phyloP scores from a whole-genome alignment of 2,888 invertebrate species.

The Chymomyza caudatula region DNA sequence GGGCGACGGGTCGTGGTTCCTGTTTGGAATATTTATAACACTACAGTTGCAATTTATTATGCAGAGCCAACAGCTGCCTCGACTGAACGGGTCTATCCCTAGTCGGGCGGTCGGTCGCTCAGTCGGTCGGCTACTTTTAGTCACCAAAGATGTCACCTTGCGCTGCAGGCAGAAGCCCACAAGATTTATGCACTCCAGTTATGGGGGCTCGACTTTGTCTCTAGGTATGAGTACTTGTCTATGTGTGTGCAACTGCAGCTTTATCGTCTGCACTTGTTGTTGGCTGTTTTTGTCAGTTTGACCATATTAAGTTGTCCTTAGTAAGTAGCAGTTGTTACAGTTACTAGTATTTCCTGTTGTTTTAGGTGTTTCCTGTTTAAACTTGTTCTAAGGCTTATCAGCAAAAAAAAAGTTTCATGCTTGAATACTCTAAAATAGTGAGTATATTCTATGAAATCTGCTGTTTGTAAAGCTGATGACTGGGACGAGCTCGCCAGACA shows the following conservation, averaged over 20 bases:
- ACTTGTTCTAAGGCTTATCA: constrained; percentile 41
- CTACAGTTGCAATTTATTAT: constrained; percentile 74
- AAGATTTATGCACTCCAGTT: constrained; percentile 72
- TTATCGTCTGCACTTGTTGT: constrained; percentile 48
- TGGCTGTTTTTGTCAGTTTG: not conserved
- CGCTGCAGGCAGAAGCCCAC: constrained; percentile 32
- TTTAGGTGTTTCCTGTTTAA: constrained; percentile 27
- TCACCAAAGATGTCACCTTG: constrained; percentile 72
- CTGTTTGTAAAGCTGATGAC: no score
- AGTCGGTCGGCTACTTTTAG: constrained; percentile 29
- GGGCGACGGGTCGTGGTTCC: no score
- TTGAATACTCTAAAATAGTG: not conserved
- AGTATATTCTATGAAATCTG: no score
- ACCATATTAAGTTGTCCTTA: constrained; percentile 2
- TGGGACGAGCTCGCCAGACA: no score
- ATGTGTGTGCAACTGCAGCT: constrained; percentile 52
- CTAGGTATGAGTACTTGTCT: not conserved
- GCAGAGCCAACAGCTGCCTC: constrained; percentile 60
- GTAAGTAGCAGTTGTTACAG: constrained; percentile 11
- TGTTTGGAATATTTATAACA: constrained; percentile 71
- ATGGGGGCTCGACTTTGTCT: constrained; percentile 33
- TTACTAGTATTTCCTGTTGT: constrained; percentile 57
- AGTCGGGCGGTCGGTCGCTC: not conserved
- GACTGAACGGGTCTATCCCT: constrained; percentile 23
- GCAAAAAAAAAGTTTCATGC: constrained; percentile 30